Conservation (phyloP, 2,113 vertebrate species). For the Sphyrna mokarran region DNA sequence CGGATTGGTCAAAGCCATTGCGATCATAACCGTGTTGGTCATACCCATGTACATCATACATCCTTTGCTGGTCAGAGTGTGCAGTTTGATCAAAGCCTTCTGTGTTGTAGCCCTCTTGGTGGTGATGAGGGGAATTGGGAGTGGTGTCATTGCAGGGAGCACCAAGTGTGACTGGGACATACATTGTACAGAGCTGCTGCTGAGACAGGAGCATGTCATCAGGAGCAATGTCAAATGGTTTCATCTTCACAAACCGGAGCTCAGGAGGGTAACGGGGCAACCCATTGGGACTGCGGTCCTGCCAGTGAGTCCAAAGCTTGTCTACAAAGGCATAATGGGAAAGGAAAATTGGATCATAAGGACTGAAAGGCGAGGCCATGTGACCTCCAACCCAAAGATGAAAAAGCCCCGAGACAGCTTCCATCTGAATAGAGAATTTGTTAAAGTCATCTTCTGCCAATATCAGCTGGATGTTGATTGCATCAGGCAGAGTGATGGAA, state of each 20-base stretch:
- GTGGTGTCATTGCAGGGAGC: constrained; percentile 48
- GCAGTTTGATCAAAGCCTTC: not conserved
- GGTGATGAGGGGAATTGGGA: constrained; percentile 35
- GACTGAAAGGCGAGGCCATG: constrained; percentile 47
- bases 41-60: constrained; percentile 33
- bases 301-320: constrained; percentile 48
- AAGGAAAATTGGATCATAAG: constrained; percentile 50
- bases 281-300: constrained; percentile 42
- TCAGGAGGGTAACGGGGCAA: constrained; percentile 38
- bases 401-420: constrained; percentile 46
- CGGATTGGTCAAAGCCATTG: constrained; percentile 39
- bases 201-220: constrained; percentile 42
- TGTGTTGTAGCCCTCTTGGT: constrained; percentile 29
- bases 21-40: constrained; percentile 42
- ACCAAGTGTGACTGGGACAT: constrained; percentile 48
- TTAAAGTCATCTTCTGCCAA: constrained; percentile 45
- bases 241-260: constrained; percentile 43
- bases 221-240: constrained; percentile 45
- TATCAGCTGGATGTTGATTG: constrained; percentile 44
- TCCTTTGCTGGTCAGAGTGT: not conserved
- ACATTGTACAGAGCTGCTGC: constrained; percentile 44
- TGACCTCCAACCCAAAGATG: constrained; percentile 50
- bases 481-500: constrained; percentile 48
- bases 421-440: constrained; percentile 45
- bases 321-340: constrained; percentile 51